A percentile compares a stretch with the other conserved stretches of the same genome.
phyloP scores from a whole-genome alignment of 1,140 invertebrate species.

The Diachasmimorpha longicaudata region DNA sequence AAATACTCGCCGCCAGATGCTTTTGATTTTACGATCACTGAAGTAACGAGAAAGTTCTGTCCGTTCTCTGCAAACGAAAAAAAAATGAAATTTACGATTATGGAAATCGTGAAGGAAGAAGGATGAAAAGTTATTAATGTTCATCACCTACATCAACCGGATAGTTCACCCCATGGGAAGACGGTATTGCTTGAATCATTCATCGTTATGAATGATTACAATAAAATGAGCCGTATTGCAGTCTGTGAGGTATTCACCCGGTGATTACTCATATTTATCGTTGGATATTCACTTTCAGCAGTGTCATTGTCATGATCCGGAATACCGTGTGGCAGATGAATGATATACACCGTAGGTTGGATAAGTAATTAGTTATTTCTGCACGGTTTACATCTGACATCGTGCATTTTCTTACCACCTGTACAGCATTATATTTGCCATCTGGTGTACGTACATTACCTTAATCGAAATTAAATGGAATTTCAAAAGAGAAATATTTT shows the following conservation, averaged over 20 bases:
- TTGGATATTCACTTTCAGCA: background rate
- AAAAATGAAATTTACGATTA: background rate
- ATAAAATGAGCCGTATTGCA: background rate
- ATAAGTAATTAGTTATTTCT: background rate
- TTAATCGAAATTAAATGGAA: background rate
- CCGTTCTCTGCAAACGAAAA: background rate
- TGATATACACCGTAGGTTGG: background rate
- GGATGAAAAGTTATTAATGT: background rate
- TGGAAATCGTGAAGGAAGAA: background rate
- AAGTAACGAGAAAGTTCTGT: background rate
- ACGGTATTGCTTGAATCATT: no score
- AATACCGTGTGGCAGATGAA: background rate
- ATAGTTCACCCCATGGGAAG: no score
- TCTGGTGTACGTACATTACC: background rate
- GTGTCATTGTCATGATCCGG: background rate
- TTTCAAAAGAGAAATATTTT: background rate
- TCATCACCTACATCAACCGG: background rate
- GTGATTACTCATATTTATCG: background rate
- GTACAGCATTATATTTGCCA: background rate
- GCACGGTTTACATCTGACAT: constrained; percentile 1
- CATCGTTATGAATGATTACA: background rate
- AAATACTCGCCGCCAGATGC: background rate
- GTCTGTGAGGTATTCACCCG: background rate
- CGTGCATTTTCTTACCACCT: background rate
- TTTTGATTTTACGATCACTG: background rate